phyloP scores from a whole-genome alignment of 2,888 invertebrate species.

The Gari tellinella region DNA sequence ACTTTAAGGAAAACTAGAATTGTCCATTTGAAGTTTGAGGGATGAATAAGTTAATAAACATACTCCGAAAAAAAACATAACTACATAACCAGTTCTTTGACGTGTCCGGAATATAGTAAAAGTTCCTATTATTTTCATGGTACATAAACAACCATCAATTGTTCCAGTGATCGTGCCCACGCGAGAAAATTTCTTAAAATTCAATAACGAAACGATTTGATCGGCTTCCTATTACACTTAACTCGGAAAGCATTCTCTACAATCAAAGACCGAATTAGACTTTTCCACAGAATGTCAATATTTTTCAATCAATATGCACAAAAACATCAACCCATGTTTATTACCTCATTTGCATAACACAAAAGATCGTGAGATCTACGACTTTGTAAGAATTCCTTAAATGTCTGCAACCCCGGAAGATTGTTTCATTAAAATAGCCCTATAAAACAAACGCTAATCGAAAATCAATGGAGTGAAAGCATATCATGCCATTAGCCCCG shows the following conservation, averaged over 20 bases:
- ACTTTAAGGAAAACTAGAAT: too few relatives aligned
- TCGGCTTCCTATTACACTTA: constrained; percentile 32
- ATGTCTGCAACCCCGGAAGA: constrained; percentile 36
- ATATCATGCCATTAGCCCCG: constrained; percentile 46
- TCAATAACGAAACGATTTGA: constrained; percentile 54
- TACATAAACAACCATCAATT: constrained; percentile 56
- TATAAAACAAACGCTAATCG: constrained; percentile 54
- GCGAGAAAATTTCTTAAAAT: constrained; percentile 56
- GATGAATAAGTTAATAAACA: too few relatives aligned
- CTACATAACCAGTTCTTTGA: too few relatives aligned
- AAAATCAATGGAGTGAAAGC: constrained; percentile 56
- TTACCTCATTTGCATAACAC: constrained; percentile 34
- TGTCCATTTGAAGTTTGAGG: too few relatives aligned
- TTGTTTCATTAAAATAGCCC: constrained; percentile 30
- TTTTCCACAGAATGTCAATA: constrained; percentile 47
- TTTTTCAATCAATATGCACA: constrained; percentile 49
- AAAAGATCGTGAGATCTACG: constrained; percentile 33
- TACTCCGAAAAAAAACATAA: too few relatives aligned
- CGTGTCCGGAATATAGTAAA: constrained; percentile 10
- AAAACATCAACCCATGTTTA: constrained; percentile 33
- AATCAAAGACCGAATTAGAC: constrained; percentile 38
- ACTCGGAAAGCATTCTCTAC: constrained; percentile 43
- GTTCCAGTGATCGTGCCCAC: constrained; percentile 33
- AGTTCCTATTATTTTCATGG: constrained; percentile 53
- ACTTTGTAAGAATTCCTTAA: constrained; percentile 31